These are phyloP conservation scores for Enteromius mattozi DNA, from an alignment of 2,797 vertebrate genomes.

Conservation along the genomic window DNA sequence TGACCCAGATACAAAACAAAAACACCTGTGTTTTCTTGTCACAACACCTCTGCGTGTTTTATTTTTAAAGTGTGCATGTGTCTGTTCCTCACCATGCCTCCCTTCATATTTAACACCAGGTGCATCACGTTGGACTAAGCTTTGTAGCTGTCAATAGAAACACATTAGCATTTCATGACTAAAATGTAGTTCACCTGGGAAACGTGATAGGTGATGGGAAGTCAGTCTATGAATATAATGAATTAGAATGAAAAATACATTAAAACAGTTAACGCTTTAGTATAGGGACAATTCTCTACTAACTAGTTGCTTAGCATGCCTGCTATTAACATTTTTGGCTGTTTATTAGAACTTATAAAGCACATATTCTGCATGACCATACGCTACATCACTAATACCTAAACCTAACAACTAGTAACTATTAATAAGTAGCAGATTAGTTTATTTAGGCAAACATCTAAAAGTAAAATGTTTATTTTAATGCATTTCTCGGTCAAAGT, in stretches of 20 bases:
- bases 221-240: slow-evolving; percentile 13
- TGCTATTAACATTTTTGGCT: no score
- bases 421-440: no score
- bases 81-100: background rate
- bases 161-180: background rate
- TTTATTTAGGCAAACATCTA: no score
- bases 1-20: background rate
- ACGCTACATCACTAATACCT: no score
- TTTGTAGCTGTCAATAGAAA: background rate
- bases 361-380: no score
- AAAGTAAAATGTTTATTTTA: background rate
- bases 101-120: slow-evolving; percentile 26
- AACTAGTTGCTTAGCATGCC: no score
- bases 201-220: slow-evolving; percentile 24
- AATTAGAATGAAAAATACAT: background rate
- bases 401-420: no score
- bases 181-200: background rate
- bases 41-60: background rate
- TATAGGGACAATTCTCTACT: no score
- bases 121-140: background rate
- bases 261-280: background rate
- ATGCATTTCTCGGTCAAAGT: background rate
- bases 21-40: slow-evolving; percentile 2
- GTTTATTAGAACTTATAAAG: no score
- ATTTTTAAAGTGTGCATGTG: background rate